Conservation (phyloP, 2,888 invertebrate genomes). For the Meiosimyza platycephala region DNA sequence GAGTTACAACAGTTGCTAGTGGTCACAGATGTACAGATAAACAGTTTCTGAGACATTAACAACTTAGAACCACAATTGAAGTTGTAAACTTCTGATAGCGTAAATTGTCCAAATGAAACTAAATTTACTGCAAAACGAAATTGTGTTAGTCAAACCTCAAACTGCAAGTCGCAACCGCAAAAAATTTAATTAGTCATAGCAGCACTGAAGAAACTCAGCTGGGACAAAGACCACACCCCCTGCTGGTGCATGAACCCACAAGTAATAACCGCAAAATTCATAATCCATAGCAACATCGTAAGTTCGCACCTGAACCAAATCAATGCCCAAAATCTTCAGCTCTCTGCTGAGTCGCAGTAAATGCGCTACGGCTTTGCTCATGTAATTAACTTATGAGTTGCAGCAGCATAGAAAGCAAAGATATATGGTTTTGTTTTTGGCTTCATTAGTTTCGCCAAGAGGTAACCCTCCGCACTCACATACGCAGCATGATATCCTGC, state of each 20-base stretch:
- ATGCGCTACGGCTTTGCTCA: slow-evolving; percentile 5
- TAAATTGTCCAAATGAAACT: slow-evolving; percentile 6
- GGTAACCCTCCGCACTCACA: not conserved
- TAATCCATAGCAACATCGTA: slow-evolving; percentile 20
- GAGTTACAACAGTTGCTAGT: no score
- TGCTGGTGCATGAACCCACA: slow-evolving; percentile 20
- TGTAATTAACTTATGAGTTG: slow-evolving; percentile 23
- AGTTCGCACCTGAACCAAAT: slow-evolving; percentile 3
- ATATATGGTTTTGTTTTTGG: not conserved
- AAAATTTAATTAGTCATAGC: slow-evolving; percentile 57
- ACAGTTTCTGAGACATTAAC: slow-evolving; percentile 12
- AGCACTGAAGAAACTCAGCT: slow-evolving; percentile 28
- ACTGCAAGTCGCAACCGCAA: slow-evolving; percentile 52
- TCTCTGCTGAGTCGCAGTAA: slow-evolving; percentile 33
- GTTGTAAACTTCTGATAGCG: slow-evolving; percentile 9
- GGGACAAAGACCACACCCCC: not conserved
- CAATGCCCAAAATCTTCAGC: slow-evolving; percentile 25
- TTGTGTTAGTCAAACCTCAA: not conserved
- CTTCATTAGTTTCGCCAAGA: not conserved
- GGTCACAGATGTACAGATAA: no score
- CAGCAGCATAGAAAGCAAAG: not conserved
- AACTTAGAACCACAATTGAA: slow-evolving; percentile 7
- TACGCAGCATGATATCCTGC: slow-evolving; percentile 50
- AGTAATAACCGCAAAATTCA: slow-evolving; percentile 36
- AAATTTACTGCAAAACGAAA: not conserved